These are phyloP conservation scores for Pentalonia nigronervosa DNA, from an alignment of 1,140 invertebrate species.

Conservation along the genomic window DNA sequence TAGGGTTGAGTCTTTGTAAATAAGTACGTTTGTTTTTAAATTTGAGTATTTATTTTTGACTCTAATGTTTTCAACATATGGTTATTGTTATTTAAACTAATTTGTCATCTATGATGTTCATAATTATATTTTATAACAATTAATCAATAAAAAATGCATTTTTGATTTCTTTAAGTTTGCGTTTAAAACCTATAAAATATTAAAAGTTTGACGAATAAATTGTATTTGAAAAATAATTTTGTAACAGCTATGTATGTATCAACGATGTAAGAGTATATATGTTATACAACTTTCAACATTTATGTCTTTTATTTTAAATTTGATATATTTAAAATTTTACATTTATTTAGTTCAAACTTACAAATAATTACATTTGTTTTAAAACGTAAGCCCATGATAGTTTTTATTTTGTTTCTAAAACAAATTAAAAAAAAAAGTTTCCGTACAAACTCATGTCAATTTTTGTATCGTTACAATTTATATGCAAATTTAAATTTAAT, in stretches of 20 bases:
- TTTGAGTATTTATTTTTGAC: background rate
- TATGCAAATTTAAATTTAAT: background rate
- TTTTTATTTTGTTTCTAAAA: background rate
- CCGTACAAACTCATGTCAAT: background rate
- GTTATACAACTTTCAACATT: background rate
- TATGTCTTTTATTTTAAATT: background rate
- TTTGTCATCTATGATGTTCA: no score
- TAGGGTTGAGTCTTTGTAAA: background rate
- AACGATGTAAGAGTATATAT: background rate
- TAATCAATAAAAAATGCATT: background rate
- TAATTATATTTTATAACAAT: no score
- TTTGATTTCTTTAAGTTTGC: background rate
- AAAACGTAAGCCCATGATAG: no score
- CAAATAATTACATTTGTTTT: no score
- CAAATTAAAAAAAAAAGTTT: background rate
- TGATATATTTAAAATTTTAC: background rate
- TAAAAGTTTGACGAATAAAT: background rate
- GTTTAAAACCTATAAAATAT: background rate
- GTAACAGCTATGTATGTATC: no score
- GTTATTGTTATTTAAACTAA: background rate
- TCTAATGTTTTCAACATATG: background rate
- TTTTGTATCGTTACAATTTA: background rate
- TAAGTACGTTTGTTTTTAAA: background rate
- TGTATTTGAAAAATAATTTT: background rate
- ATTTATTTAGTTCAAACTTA: background rate